A percentile compares a stretch with the other conserved stretches of the same genome.
These are phyloP conservation scores for Agrotis puta DNA, from an alignment of 2,888 invertebrate species.

Conservation along the genomic window DNA sequence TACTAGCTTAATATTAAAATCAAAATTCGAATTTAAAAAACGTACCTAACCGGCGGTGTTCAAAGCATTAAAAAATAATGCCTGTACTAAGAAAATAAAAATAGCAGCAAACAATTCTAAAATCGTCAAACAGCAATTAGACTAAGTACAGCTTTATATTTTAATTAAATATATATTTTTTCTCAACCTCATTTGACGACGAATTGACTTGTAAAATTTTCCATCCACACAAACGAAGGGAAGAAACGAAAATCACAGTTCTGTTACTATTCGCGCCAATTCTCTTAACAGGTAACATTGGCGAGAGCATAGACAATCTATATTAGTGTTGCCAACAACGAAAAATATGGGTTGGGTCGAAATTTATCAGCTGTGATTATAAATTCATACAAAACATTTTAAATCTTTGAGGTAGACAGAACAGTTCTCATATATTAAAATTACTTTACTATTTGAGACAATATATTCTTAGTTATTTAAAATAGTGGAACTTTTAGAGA, in stretches of 20 bases:
- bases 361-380: slow-evolving; percentile 38
- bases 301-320: slow-evolving; percentile 71
- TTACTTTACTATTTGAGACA: slow-evolving; percentile 34
- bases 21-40: slow-evolving; percentile 47
- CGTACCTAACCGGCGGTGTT: slow-evolving; percentile 68
- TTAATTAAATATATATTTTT: slow-evolving; percentile 66
- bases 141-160: slow-evolving; percentile 80
- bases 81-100: slow-evolving; percentile 81
- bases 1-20: slow-evolving; percentile 56
- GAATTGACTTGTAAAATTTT: slow-evolving; percentile 74
- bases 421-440: slow-evolving; percentile 1
- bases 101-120: slow-evolving; percentile 71
- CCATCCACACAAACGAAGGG: slow-evolving; percentile 62
- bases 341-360: slow-evolving; percentile 53
- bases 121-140: slow-evolving; percentile 76
- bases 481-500: slow-evolving; percentile 27
- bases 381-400: slow-evolving; percentile 45
- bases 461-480: slow-evolving; percentile 2
- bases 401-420: slow-evolving; percentile 35
- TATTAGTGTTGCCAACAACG: slow-evolving; percentile 75
- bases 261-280: slow-evolving; percentile 58
- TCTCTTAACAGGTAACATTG: slow-evolving; percentile 63
- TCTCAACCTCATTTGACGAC: slow-evolving; percentile 77
- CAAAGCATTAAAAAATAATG: slow-evolving; percentile 70
- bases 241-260: slow-evolving; percentile 81